Conservation (phyloP, 2,113 vertebrate species). For the Spermophilus dauricus region DNA sequence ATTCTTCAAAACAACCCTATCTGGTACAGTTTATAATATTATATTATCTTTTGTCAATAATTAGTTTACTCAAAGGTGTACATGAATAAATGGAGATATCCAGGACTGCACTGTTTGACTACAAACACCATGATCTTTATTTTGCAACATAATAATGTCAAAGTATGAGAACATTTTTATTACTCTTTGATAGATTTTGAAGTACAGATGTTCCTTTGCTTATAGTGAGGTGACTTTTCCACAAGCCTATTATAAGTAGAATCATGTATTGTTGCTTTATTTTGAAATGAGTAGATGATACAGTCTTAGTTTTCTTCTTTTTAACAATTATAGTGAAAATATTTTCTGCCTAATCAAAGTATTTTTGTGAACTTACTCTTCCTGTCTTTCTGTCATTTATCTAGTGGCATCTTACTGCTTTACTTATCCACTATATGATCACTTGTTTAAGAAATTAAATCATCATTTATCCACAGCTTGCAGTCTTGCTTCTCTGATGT, state of each 20-base stretch:
- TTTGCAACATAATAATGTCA: background rate
- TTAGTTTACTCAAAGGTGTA: background rate
- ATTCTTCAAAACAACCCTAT: background rate
- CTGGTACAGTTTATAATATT: background rate
- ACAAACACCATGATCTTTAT: background rate
- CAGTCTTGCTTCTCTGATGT: slow-evolving; percentile 48
- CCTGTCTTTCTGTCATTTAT: background rate
- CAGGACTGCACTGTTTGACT: background rate
- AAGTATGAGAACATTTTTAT: background rate
- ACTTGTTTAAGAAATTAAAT: slow-evolving; percentile 45
- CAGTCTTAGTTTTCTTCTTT: background rate
- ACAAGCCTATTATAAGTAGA: background rate
- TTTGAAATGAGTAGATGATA: background rate
- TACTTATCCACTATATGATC: slow-evolving; percentile 24
- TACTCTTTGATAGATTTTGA: background rate
- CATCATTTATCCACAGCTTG: background rate
- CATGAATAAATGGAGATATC: background rate
- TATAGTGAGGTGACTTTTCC: background rate
- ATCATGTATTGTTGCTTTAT: background rate
- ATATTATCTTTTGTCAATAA: background rate
- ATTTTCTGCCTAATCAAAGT: background rate
- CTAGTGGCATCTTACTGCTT: background rate
- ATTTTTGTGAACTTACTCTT: background rate
- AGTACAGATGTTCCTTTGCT: too few relatives aligned
- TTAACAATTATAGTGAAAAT: background rate